Evolutionary conservation across 2,888 invertebrate genomes (phyloP), one percentile per base, ranked within the genome.

Genomic region (Parasteatoda lunata): DNA sequence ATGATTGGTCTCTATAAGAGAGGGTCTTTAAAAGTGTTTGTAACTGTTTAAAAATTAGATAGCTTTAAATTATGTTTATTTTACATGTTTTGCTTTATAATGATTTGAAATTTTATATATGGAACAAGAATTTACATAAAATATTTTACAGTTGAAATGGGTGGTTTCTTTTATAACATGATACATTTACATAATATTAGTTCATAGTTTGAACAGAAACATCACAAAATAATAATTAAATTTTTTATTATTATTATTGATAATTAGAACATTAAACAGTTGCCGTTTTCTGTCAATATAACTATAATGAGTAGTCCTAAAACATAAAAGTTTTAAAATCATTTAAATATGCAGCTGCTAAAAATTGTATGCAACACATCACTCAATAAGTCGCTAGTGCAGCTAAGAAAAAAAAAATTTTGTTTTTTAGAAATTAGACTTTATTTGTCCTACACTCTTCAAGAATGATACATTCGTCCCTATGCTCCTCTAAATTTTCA

Each of bases 71-170:
- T 72, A 51, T 49, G 70, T 49, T 79, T 69, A 66, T 77, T 68
- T 54, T 51, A 15, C 59, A 70, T 83, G 69, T 83, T 73, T 79
- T 70, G 73, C 52, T 70, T 65, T 69, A 73, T 69, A 70, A 79
- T 45, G 73, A 75, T 84, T 84, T 84, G n/a, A 75, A 75, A 78
- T 84, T 78, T 79, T 79, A 79, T 83, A 65, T 84, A 73, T 79
- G 68, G 76, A 79, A 70, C 73, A 76, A 79, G 73, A 75, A 79
- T 84, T 84, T 84, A 84, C 79, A 84, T 84, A 84, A 82, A 84
- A 76, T 84, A 84, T 84, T 83, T 83, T 77, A 80, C 72, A 80
- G 73, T 80, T 80, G 80, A 73, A 64, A 9, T 80, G 11, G 52
- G 30, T 30, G 49, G 65, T 52, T 13, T 65, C 49, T 66, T 72